These are phyloP conservation scores for Glyphotaelius pellucidus DNA, from an alignment of 2,888 invertebrate species.

Conservation along the genomic window DNA sequence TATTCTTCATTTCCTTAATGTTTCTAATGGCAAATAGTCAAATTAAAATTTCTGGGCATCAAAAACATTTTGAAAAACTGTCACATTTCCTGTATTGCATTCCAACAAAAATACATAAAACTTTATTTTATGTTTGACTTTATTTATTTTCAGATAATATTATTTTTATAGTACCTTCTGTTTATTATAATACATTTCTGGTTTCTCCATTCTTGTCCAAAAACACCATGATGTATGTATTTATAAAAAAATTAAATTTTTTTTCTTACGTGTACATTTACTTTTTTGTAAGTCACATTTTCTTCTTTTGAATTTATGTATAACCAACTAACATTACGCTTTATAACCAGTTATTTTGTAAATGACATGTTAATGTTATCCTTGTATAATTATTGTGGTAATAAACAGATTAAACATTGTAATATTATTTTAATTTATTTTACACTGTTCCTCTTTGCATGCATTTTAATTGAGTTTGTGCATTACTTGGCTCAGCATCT, in stretches of 20 bases:
- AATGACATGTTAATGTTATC: slow-evolving; percentile 18
- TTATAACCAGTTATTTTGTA: slow-evolving; percentile 32
- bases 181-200: not conserved
- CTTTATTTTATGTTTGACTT: not conserved
- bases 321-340: not conserved
- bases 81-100: not conserved
- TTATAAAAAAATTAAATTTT: not conserved
- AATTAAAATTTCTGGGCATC: no score
- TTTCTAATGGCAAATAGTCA: no score
- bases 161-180: not conserved
- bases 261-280: not conserved
- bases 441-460: not conserved
- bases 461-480: slow-evolving; percentile 69
- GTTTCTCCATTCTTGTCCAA: not conserved
- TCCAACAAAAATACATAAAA: not conserved
- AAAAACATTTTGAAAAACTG: not conserved
- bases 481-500: slow-evolving; percentile 92
- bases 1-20: not conserved
- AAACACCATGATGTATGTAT: not conserved
- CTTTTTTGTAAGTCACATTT: not conserved
- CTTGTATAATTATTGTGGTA: slow-evolving; percentile 9
- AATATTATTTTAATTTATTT: not conserved
- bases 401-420: not conserved
- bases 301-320: not conserved
- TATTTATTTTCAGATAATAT: not conserved